These are phyloP conservation scores for Apus apus DNA, from an alignment of 2,113 vertebrate genomes.

Conservation along the genomic window DNA sequence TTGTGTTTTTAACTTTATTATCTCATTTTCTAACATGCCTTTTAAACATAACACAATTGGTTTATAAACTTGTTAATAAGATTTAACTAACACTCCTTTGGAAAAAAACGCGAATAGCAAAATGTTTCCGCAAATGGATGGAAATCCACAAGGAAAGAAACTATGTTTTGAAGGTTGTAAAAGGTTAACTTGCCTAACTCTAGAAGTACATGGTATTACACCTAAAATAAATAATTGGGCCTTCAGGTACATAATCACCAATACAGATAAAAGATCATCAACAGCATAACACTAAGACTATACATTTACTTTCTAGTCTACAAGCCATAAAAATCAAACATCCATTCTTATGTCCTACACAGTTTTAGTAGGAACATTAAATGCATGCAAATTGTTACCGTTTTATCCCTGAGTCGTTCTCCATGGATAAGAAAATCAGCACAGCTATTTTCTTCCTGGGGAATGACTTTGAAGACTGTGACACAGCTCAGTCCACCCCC, in stretches of 20 bases:
- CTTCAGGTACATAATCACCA: not conserved
- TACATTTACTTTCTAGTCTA: not conserved
- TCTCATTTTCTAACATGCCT: not conserved
- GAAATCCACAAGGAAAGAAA: not conserved
- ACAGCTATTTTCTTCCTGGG: constrained; percentile 88
- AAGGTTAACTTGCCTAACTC: not conserved
- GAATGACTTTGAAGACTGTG: constrained; percentile 93
- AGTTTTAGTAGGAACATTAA: not conserved
- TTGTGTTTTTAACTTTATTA: not conserved
- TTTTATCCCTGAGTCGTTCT: constrained; percentile 98
- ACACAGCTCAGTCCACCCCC: constrained; percentile 97
- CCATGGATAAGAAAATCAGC: constrained; percentile 96
- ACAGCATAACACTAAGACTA: not conserved
- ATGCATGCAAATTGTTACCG: constrained; percentile 80
- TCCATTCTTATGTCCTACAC: not conserved
- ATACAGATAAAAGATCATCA: not conserved
- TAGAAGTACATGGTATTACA: not conserved
- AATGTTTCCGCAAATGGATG: not conserved
- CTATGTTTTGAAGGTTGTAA: not conserved
- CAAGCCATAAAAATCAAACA: not conserved
- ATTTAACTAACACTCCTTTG: not conserved
- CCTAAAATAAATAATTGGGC: not conserved
- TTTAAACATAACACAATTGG: not conserved
- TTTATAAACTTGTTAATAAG: not conserved
- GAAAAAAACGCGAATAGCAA: not conserved